Percentiles rank a stretch among this genome's conserved stretches.
phyloP scores from a whole-genome alignment of 1,140 invertebrate species.

The Monomorium pharaonis region DNA sequence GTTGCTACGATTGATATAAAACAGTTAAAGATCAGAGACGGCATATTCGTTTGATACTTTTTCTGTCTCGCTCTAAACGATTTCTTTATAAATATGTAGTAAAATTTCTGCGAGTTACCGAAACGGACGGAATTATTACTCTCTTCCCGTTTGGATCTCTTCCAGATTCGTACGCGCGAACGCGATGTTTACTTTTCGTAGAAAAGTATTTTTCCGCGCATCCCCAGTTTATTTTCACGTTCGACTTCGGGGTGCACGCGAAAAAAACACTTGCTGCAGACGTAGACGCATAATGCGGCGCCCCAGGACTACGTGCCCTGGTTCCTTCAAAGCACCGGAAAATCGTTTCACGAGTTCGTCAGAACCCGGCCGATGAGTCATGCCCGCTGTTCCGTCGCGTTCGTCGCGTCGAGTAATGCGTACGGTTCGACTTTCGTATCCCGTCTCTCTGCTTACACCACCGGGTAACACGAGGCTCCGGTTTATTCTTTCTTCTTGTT shows the following conservation, averaged over 20 bases:
- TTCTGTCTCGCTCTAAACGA: not conserved
- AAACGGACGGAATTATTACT: not conserved
- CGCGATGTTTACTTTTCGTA: not conserved
- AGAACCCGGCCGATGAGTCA: conserved; percentile 63
- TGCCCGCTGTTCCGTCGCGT: not conserved
- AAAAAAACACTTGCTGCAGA: not conserved
- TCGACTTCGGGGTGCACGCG: conserved; percentile 4
- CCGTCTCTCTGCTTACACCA: conserved; percentile 34
- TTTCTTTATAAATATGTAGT: not conserved
- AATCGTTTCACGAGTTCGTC: conserved; percentile 48
- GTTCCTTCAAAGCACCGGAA: conserved; percentile 58
- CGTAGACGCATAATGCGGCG: conserved; percentile 18
- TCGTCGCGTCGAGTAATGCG: conserved; percentile 5
- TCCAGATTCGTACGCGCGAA: conserved; percentile 9
- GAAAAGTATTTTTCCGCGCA: conserved; percentile 33
- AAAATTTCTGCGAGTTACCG: not conserved
- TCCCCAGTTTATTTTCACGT: conserved; percentile 28
- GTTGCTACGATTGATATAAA: not conserved
- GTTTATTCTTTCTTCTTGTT: conserved; percentile 66
- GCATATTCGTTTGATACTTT: not conserved
- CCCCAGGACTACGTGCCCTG: not conserved
- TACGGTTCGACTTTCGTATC: conserved; percentile 34
- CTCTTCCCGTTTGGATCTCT: conserved; percentile 38
- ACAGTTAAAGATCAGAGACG: not conserved
- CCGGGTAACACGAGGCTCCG: conserved; percentile 59